Conservation (phyloP, 2,888 invertebrate species). For the Pasiphila rectangulata region DNA sequence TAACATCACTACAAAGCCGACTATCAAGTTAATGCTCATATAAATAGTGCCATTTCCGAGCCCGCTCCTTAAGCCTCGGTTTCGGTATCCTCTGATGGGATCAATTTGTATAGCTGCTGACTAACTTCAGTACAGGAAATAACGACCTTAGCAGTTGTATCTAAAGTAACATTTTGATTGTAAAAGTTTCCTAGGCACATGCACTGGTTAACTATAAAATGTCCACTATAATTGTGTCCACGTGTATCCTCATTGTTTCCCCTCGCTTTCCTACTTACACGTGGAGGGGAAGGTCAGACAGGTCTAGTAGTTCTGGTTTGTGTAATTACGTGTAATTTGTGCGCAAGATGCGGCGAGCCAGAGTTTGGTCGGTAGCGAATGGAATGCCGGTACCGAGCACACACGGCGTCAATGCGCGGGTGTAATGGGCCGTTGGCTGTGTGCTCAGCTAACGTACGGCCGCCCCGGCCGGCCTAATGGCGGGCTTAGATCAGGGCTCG, state of each 20-base stretch:
- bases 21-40: constrained; percentile 55
- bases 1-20: constrained; percentile 47
- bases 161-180: constrained; percentile 50
- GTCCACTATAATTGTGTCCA: constrained; percentile 49
- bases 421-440: constrained; percentile 23
- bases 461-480: constrained; percentile 27
- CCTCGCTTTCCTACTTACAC: constrained; percentile 26
- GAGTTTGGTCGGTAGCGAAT: constrained; percentile 50
- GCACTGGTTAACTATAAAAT: constrained; percentile 54
- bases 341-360: constrained; percentile 52
- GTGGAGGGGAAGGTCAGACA: constrained; percentile 21
- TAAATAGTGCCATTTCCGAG: constrained; percentile 60
- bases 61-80: constrained; percentile 45
- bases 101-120: constrained; percentile 70
- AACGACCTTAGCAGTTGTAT: constrained; percentile 47
- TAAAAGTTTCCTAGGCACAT: constrained; percentile 49
- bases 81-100: constrained; percentile 52
- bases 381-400: constrained; percentile 24
- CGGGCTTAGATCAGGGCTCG: constrained; percentile 23
- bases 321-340: constrained; percentile 52
- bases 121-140: constrained; percentile 46
- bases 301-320: constrained; percentile 37
- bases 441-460: constrained; percentile 26
- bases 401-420: constrained; percentile 14
- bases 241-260: constrained; percentile 27